Evolutionary conservation across 1,140 invertebrate genomes (phyloP).

Genomic region (Neoseiulus cucumeris): DNA sequence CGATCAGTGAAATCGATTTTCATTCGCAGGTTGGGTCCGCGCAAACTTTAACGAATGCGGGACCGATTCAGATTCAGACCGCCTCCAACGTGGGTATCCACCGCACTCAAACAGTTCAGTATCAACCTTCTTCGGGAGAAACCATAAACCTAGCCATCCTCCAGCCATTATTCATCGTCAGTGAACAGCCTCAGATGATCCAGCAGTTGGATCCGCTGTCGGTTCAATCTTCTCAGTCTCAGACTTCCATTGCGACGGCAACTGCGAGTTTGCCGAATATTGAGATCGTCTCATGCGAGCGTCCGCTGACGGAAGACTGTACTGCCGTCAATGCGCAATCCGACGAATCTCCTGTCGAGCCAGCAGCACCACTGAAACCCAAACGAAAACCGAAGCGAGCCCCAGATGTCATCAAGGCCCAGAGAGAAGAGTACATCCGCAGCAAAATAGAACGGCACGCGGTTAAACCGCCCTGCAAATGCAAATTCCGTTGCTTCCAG

Average conservation of each 20-base stretch:
- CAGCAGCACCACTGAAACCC: neutral
- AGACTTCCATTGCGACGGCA: neutral
- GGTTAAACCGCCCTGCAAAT: neutral
- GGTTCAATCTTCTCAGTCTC: neutral
- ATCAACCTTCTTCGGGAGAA: neutral
- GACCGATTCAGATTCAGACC: neutral
- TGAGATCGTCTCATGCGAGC: too few species aligned
- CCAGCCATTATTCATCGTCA: neutral
- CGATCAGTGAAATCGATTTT: too few species aligned
- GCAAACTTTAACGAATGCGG: too few species aligned
- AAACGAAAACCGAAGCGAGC: neutral
- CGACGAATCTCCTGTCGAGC: neutral
- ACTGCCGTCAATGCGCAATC: neutral
- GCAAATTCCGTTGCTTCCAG: constrained; percentile 1
- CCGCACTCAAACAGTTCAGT: neutral
- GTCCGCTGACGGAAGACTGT: too few species aligned
- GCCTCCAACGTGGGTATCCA: neutral
- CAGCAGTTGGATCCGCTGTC: neutral
- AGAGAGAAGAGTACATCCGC: neutral
- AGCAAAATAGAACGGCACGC: neutral
- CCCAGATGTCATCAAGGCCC: neutral
- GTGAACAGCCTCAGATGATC: neutral
- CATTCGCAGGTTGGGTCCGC: too few species aligned
- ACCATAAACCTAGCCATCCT: neutral
- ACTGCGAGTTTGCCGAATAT: too few species aligned